Evolutionary conservation across 2,888 invertebrate genomes (phyloP).

Genomic region (Apamea crenata): DNA sequence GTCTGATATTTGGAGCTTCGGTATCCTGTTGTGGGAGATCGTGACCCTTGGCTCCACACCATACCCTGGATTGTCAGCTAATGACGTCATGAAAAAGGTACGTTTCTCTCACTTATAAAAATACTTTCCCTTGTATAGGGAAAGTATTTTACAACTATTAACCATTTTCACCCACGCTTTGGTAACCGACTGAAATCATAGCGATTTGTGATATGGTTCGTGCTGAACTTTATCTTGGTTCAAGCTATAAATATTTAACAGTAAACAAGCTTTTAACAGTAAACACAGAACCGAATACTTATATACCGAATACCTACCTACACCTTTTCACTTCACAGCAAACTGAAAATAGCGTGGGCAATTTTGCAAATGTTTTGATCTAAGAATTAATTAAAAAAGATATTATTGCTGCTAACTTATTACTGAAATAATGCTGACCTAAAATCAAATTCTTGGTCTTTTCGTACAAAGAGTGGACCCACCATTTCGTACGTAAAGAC

Average conservation of each 20-base stretch:
- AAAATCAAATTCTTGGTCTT: background rate
- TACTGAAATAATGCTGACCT: background rate
- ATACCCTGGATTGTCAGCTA: slow-evolving; percentile 97
- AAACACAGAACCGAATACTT: background rate
- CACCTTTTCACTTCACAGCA: background rate
- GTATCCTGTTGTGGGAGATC: slow-evolving; percentile 98
- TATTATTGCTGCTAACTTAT: too few species aligned
- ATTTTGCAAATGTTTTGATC: background rate
- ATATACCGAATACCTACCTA: background rate
- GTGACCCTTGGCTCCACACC: slow-evolving; percentile 98
- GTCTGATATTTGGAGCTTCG: slow-evolving; percentile 99
- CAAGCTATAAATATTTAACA: background rate
- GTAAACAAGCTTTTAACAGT: background rate
- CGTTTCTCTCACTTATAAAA: background rate
- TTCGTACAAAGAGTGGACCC: too few species aligned
- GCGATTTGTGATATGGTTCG: background rate
- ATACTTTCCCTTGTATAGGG: background rate
- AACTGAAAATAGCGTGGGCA: background rate
- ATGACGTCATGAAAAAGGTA: slow-evolving; percentile 97
- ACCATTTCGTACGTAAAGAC: too few species aligned
- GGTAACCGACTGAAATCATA: background rate
- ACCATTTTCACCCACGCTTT: background rate
- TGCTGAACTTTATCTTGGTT: background rate
- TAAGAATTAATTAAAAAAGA: background rate
- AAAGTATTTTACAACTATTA: background rate